A percentile compares a stretch with the other conserved stretches of the same genome.
phyloP scores from a whole-genome alignment of 2,113 vertebrate genomes.

The Triplophysa siluroides region DNA sequence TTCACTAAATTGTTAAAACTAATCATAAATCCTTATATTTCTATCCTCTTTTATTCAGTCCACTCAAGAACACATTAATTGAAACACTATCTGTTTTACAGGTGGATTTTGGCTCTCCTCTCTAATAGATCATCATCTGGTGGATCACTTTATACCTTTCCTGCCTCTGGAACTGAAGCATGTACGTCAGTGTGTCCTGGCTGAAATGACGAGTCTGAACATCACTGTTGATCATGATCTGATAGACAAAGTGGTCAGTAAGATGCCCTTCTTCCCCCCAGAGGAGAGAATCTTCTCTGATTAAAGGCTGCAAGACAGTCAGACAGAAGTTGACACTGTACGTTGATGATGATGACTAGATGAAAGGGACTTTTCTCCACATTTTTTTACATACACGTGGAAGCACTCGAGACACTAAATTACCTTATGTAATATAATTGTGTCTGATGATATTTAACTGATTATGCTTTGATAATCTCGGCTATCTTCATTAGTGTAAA shows the following conservation, averaged over 20 bases:
- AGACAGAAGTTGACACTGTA: conserved; percentile 6
- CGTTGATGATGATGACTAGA: background rate
- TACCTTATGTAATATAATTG: too few species aligned
- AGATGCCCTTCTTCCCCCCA: background rate
- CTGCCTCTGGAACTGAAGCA: conserved; percentile 24
- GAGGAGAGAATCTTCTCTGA: background rate
- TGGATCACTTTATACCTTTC: conserved; percentile 25
- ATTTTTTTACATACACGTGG: background rate
- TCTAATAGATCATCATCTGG: background rate
- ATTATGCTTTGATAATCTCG: too few species aligned
- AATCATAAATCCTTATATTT: too few species aligned
- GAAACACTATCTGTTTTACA: too few species aligned
- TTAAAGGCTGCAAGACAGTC: conserved; percentile 30
- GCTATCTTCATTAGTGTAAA: too few species aligned
- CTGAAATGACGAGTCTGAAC: background rate
- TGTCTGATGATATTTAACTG: too few species aligned
- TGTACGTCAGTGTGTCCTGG: background rate
- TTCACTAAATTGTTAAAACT: too few species aligned
- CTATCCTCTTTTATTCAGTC: too few species aligned
- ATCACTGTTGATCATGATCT: background rate
- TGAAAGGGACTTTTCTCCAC: background rate
- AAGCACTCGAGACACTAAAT: too few species aligned
- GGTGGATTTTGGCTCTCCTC: conserved; percentile 8
- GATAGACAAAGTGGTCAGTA: background rate
- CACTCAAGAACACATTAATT: too few species aligned